These are phyloP conservation scores for Thunnus thynnus DNA, from an alignment of 2,113 vertebrate genomes.

Conservation along the genomic window DNA sequence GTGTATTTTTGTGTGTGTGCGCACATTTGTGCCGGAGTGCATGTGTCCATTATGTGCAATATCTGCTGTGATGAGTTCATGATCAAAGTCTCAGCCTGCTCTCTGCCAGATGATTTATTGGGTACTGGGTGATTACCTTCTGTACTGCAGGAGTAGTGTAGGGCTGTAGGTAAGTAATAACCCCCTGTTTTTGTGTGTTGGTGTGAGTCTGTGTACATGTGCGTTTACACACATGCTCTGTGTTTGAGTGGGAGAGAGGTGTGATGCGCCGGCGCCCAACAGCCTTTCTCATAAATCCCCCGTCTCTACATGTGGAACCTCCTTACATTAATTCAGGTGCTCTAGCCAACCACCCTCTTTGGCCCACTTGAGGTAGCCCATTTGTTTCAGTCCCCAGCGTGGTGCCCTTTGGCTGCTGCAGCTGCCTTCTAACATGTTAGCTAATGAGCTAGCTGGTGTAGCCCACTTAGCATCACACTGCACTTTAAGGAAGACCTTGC, in stretches of 20 bases:
- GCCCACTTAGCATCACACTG: conserved; percentile 40
- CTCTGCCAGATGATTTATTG: conserved; percentile 53
- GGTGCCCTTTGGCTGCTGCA: conserved; percentile 63
- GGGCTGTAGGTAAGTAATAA: conserved; percentile 42
- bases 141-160: conserved; percentile 13
- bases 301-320: conserved; percentile 24
- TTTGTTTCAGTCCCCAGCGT: conserved; percentile 55
- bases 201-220: background rate
- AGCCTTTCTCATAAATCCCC: conserved; percentile 17
- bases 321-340: conserved; percentile 43
- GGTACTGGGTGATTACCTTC: conserved; percentile 42
- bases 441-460: conserved; percentile 58
- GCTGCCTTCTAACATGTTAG: conserved; percentile 56
- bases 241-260: conserved; percentile 7
- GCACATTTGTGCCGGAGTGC: background rate
- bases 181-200: conserved; percentile 1
- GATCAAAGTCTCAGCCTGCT: conserved; percentile 49
- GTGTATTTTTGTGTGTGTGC: background rate
- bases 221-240: conserved; percentile 5
- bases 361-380: conserved; percentile 55
- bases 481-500: conserved; percentile 32
- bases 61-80: conserved; percentile 47
- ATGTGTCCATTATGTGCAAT: conserved; percentile 33
- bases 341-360: conserved; percentile 47
- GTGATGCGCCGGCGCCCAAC: conserved; percentile 17